Evolutionary conservation across 2,797 vertebrate genomes (phyloP).

Genomic region (Etheostoma perlongum): DNA sequence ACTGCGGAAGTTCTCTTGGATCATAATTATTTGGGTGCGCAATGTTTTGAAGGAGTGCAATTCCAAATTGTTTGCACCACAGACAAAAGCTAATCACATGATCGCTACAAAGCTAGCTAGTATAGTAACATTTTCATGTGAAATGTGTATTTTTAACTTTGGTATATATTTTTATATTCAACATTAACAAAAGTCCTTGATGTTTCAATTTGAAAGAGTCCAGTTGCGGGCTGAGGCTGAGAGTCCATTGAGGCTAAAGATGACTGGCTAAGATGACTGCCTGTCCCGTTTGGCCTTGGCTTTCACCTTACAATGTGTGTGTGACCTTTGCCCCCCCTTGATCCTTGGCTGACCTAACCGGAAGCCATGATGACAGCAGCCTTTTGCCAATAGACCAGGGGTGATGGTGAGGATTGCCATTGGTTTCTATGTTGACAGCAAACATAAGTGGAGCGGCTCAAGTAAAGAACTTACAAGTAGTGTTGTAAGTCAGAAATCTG

Average conservation of each 20-base stretch:
- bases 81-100: conserved; percentile 25
- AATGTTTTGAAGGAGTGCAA: conserved; percentile 29
- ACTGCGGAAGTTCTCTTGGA: conserved; percentile 11
- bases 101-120: conserved; percentile 39
- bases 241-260: conserved; percentile 98
- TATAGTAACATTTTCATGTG: conserved; percentile 69
- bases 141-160: conserved; percentile 76
- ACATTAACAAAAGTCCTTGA: conserved; percentile 99
- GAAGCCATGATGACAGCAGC: conserved; percentile 99
- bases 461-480: conserved; percentile 73
- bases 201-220: conserved; percentile 99
- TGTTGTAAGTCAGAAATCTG: conserved; percentile 75
- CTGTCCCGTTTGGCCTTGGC: conserved; percentile 99
- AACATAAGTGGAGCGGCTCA: conserved; percentile 80
- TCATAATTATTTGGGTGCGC: conserved; percentile 8
- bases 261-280: conserved; percentile 99
- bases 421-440: conserved; percentile 90
- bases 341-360: conserved; percentile 99
- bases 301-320: conserved; percentile 99
- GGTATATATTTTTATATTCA: conserved; percentile 83
- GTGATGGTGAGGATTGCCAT: conserved; percentile 99
- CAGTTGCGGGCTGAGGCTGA: conserved; percentile 99
- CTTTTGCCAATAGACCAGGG: conserved; percentile 99
- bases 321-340: conserved; percentile 99
- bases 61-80: conserved; percentile 26